Conservation (phyloP, 2,113 vertebrate species). For the Barnardius zonarius region DNA sequence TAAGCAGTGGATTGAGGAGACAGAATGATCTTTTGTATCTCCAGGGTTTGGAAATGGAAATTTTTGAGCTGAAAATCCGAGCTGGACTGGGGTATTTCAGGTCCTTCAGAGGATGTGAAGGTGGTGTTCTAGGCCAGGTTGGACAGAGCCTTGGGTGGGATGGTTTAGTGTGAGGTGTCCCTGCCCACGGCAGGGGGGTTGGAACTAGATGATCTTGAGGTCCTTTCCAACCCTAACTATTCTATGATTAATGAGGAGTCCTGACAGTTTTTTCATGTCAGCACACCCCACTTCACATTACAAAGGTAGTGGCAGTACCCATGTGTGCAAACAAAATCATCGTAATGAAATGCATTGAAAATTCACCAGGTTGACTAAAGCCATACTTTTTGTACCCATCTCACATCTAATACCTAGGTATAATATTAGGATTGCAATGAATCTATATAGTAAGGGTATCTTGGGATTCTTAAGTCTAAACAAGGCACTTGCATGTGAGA, state of each 20-base stretch:
- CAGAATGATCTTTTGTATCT: neutral
- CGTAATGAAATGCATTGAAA: neutral
- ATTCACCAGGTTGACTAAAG: neutral
- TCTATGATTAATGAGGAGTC: neutral
- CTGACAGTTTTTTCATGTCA: neutral
- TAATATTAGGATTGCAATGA: neutral
- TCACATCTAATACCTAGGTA: neutral
- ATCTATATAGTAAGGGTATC: neutral
- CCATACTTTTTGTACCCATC: neutral
- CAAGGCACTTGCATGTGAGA: neutral
- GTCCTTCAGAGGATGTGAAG: neutral
- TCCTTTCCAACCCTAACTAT: too few relatives aligned
- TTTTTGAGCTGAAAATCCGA: neutral
- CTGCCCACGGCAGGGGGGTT: too few relatives aligned
- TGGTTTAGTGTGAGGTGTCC: too few relatives aligned
- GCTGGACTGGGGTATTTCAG: neutral
- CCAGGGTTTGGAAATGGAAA: neutral
- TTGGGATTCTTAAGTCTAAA: neutral
- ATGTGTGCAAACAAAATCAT: neutral
- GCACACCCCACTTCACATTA: neutral
- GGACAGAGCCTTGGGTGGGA: too few relatives aligned
- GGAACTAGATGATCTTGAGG: too few relatives aligned
- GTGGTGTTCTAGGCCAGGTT: too few relatives aligned
- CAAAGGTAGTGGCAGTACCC: neutral
- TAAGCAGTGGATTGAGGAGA: neutral